Evolutionary conservation across 2,113 vertebrate species (phyloP).

Genomic region (Phocoena phocoena): DNA sequence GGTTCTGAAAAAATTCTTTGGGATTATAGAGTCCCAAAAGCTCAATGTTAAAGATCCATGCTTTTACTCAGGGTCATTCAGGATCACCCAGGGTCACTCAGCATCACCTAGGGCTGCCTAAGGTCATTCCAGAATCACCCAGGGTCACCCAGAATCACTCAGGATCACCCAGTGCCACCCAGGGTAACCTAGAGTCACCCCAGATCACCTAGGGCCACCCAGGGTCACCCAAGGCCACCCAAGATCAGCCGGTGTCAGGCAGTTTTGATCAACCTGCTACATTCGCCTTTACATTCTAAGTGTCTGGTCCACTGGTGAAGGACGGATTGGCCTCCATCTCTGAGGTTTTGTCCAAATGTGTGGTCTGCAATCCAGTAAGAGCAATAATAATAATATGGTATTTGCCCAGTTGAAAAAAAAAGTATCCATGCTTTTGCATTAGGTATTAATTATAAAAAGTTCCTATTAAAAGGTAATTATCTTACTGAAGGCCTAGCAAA

Average conservation of each 20-base stretch:
- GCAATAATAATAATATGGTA: rapidly evolving
- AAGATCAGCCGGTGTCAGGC: background rate
- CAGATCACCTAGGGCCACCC: background rate
- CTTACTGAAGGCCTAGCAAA: background rate
- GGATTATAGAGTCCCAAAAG: background rate
- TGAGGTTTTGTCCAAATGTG: background rate
- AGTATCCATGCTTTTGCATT: background rate
- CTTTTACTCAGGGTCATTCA: background rate
- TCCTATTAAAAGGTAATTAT: background rate
- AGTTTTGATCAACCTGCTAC: background rate
- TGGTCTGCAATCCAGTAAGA: background rate
- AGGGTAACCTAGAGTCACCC: background rate
- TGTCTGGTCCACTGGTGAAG: background rate
- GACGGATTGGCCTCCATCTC: background rate
- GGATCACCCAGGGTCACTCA: background rate
- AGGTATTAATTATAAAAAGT: constrained; percentile 17
- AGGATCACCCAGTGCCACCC: background rate
- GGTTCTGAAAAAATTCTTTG: background rate
- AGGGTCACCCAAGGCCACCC: background rate
- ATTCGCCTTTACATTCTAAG: background rate
- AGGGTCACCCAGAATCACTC: no score
- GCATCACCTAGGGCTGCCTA: no score
- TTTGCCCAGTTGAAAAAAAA: background rate
- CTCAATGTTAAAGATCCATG: background rate
- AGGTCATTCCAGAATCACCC: background rate